Percentiles rank a stretch among this genome's conserved stretches.
Evolutionary conservation across 2,888 invertebrate genomes (phyloP).

Genomic region (Tridacna gigas): DNA sequence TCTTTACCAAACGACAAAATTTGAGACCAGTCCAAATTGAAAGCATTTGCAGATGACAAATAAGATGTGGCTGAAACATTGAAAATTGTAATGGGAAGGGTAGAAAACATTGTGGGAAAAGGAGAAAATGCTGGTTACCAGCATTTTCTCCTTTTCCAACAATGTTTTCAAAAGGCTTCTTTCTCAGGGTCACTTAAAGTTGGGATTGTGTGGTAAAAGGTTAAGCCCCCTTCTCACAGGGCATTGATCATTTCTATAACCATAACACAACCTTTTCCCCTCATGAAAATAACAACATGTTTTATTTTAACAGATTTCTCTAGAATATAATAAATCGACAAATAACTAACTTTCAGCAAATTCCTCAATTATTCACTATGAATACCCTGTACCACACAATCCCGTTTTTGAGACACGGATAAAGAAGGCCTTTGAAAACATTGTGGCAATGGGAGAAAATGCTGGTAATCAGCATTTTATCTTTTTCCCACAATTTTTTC

Average conservation of each 20-base stretch:
- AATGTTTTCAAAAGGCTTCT: neutral
- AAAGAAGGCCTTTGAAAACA: too few relatives aligned
- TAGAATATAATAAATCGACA: neutral
- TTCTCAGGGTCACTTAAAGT: neutral
- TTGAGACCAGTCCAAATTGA: too few relatives aligned
- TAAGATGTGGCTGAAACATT: neutral
- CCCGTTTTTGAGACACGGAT: too few relatives aligned
- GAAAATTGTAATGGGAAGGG: neutral
- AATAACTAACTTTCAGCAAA: neutral
- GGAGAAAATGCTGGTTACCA: neutral
- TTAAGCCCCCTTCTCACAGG: neutral
- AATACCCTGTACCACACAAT: too few relatives aligned
- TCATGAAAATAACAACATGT: too few relatives aligned
- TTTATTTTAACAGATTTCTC: neutral
- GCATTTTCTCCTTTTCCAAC: neutral
- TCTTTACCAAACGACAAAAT: too few relatives aligned
- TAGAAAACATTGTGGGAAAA: neutral
- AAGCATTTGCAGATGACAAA: neutral
- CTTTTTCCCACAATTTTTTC: neutral
- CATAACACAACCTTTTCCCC: too few relatives aligned
- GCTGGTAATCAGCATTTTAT: neutral
- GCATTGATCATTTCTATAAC: too few relatives aligned
- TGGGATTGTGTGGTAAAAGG: neutral
- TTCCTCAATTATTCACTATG: neutral
- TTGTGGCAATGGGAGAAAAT: too few relatives aligned